phyloP scores from a whole-genome alignment of 2,113 vertebrate genomes.

The Setophaga coronata region DNA sequence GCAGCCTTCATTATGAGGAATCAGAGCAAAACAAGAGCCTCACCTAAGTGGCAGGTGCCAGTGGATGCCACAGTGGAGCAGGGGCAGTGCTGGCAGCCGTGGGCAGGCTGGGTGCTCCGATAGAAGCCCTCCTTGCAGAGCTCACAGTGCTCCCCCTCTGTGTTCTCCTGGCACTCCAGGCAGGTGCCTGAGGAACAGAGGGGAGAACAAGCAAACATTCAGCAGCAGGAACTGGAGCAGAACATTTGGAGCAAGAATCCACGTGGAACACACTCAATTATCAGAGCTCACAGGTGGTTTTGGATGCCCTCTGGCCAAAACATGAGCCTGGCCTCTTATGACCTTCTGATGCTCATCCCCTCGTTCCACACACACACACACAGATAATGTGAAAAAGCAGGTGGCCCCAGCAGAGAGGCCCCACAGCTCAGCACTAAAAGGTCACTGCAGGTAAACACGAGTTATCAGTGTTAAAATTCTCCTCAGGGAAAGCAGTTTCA shows the following conservation, averaged over 20 bases:
- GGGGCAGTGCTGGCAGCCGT: conserved; percentile 83
- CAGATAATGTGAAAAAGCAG: not conserved
- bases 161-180: conserved; percentile 87
- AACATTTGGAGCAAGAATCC: conserved; percentile 28
- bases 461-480: not conserved
- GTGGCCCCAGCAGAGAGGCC: not conserved
- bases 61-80: conserved; percentile 88
- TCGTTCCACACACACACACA: accelerated
- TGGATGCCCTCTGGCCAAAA: conserved; percentile 15
- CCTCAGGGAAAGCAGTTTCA: not conserved
- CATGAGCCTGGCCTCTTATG: not conserved
- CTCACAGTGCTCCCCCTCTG: conserved; percentile 86
- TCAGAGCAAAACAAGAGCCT: conserved; percentile 18
- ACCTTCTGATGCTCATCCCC: not conserved
- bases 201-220: not conserved
- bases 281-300: conserved; percentile 1
- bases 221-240: conserved; percentile 15
- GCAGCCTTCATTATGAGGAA: not conserved
- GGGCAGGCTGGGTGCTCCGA: conserved; percentile 29
- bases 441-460: not conserved
- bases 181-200: conserved; percentile 78
- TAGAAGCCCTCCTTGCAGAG: conserved; percentile 86
- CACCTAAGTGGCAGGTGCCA: conserved; percentile 84
- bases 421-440: not conserved
- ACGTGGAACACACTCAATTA: not conserved